Evolutionary conservation across 1,140 invertebrate genomes (phyloP).

Genomic region (Heliconius hermathena): DNA sequence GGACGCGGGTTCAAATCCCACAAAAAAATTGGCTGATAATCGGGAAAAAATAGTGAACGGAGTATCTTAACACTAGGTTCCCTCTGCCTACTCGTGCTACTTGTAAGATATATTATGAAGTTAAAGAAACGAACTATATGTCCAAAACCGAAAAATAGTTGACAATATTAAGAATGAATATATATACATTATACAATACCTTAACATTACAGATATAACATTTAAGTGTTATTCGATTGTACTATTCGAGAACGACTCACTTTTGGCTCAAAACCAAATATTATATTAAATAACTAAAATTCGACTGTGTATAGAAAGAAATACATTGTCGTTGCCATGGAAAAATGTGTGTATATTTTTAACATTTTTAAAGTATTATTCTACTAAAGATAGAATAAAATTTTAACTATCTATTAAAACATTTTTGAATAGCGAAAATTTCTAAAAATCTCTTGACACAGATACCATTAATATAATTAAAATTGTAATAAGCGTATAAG

Average conservation of each 20-base stretch:
- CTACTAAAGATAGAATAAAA: too few relatives aligned
- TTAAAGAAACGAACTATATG: neutral
- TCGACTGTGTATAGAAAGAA: neutral
- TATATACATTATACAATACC: neutral
- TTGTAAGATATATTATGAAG: neutral
- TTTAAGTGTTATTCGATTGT: constrained; percentile 8
- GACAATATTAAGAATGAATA: neutral
- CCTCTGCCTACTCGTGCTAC: neutral
- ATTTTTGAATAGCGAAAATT: too few relatives aligned
- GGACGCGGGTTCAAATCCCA: too few relatives aligned
- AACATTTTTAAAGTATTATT: too few relatives aligned
- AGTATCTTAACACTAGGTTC: neutral
- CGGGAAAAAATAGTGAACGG: neutral
- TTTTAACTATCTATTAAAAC: too few relatives aligned
- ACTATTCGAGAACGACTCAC: neutral
- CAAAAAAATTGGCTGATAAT: too few relatives aligned
- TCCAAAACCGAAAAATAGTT: neutral
- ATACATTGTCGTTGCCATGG: too few relatives aligned
- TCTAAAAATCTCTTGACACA: too few relatives aligned
- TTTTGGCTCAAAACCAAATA: neutral
- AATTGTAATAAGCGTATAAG: too few relatives aligned
- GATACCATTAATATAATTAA: too few relatives aligned
- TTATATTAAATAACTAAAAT: constrained; percentile 15
- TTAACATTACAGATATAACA: neutral
- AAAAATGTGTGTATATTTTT: too few relatives aligned